Conservation (phyloP, 2,797 vertebrate species). For the Cyclura pinguis region DNA sequence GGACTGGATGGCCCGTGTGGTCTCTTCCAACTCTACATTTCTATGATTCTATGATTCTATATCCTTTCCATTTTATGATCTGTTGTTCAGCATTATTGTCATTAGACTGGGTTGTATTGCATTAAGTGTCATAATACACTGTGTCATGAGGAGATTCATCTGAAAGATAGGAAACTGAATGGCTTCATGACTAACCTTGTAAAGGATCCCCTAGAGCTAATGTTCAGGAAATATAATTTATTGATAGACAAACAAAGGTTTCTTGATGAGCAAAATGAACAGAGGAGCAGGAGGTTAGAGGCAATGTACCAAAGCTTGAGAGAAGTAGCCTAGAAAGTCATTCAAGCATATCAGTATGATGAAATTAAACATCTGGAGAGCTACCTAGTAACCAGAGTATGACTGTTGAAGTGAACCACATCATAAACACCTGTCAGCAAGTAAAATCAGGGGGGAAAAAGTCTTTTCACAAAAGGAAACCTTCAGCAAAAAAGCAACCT, state of each 20-base stretch:
- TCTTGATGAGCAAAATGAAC: conserved; percentile 49
- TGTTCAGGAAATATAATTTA: conserved; percentile 57
- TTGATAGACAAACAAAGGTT: conserved; percentile 46
- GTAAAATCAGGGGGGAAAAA: conserved; percentile 36
- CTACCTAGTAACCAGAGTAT: conserved; percentile 61
- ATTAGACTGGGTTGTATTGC: neutral
- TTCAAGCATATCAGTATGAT: conserved; percentile 53
- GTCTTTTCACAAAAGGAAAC: conserved; percentile 43
- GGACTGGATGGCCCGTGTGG: too few relatives aligned
- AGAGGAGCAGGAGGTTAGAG: conserved; percentile 46
- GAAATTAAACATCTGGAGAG: conserved; percentile 67
- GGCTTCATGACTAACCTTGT: conserved; percentile 12
- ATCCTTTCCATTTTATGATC: neutral
- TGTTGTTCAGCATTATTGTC: neutral
- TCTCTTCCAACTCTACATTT: too few relatives aligned
- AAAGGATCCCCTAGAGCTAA: conserved; percentile 39
- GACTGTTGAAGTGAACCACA: conserved; percentile 61
- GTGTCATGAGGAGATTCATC: neutral
- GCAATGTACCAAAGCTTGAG: conserved; percentile 37
- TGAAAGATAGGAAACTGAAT: conserved; percentile 23
- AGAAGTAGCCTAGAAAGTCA: conserved; percentile 70
- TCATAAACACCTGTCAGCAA: conserved; percentile 66
- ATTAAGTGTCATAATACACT: neutral
- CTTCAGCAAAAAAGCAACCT: conserved; percentile 53
- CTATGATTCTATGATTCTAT: too few relatives aligned